phyloP scores from a whole-genome alignment of 2,797 vertebrate species.

The Leptodactylus fallax region DNA sequence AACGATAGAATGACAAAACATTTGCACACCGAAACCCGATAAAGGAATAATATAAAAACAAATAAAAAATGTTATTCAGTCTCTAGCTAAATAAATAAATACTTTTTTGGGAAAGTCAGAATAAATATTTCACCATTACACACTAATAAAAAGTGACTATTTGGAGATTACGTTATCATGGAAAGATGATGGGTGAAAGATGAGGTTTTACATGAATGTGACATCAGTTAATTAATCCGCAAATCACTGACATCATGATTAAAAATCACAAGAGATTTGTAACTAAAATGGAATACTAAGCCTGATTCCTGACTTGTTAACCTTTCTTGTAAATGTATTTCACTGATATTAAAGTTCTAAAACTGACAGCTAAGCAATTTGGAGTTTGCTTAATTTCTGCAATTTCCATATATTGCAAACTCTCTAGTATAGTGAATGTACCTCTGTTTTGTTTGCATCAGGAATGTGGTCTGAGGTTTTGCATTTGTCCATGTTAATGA shows the following conservation, averaged over 20 bases:
- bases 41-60: not conserved
- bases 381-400: not conserved
- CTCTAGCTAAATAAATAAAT: too few species aligned
- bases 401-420: not conserved
- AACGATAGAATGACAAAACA: too few species aligned
- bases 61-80: too few species aligned
- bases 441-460: not conserved
- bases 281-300: not conserved
- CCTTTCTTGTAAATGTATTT: not conserved
- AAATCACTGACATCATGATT: not conserved
- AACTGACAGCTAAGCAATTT: not conserved
- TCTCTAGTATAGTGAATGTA: not conserved
- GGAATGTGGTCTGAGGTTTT: not conserved
- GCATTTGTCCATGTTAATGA: not conserved
- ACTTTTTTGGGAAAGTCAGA: not conserved
- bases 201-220: constrained; percentile 10
- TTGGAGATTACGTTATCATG: not conserved
- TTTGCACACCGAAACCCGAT: not conserved
- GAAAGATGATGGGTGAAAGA: not conserved
- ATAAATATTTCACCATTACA: not conserved
- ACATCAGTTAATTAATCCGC: not conserved
- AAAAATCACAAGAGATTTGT: constrained; percentile 11
- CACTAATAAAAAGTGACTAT: not conserved
- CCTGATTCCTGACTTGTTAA: not conserved
- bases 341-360: not conserved